Evolutionary conservation across 2,113 vertebrate genomes (phyloP).

Genomic region (Nettapus auritus): DNA sequence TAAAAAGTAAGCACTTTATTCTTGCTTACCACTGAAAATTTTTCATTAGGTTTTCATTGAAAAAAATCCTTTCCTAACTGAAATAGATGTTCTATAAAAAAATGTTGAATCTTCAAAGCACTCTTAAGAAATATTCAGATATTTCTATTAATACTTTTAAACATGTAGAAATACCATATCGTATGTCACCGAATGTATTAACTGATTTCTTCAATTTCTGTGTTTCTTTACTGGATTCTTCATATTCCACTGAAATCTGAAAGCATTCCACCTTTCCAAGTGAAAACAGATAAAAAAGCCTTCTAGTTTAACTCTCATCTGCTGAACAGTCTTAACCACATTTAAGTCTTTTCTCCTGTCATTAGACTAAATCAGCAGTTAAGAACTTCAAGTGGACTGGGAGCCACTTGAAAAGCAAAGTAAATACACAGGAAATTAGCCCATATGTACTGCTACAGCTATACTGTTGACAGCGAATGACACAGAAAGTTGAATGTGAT

Average conservation of each 20-base stretch:
- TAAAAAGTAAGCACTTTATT: not conserved
- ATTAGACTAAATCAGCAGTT: not conserved
- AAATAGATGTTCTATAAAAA: not conserved
- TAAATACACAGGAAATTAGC: not conserved
- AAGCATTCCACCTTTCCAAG: not conserved
- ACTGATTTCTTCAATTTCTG: not conserved
- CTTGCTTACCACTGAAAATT: not conserved
- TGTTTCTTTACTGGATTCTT: not conserved
- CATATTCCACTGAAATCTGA: not conserved
- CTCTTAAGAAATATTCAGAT: not conserved
- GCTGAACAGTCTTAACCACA: not conserved
- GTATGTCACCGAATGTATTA: not conserved
- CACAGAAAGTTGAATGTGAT: not conserved
- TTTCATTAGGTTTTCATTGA: not conserved
- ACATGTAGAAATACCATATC: not conserved
- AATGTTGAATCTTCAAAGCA: not conserved
- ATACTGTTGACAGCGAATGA: not conserved
- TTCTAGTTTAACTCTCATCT: not conserved
- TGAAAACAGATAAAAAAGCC: not conserved
- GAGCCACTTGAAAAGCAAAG: not conserved
- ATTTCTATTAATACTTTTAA: not conserved
- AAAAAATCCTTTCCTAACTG: not conserved
- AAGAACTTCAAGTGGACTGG: not conserved
- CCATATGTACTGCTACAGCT: rapidly evolving
- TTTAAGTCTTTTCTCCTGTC: not conserved